Base-by-base conservation (phyloP, 2,113 vertebrate genomes). In the Pholis gunnellus region DNA sequence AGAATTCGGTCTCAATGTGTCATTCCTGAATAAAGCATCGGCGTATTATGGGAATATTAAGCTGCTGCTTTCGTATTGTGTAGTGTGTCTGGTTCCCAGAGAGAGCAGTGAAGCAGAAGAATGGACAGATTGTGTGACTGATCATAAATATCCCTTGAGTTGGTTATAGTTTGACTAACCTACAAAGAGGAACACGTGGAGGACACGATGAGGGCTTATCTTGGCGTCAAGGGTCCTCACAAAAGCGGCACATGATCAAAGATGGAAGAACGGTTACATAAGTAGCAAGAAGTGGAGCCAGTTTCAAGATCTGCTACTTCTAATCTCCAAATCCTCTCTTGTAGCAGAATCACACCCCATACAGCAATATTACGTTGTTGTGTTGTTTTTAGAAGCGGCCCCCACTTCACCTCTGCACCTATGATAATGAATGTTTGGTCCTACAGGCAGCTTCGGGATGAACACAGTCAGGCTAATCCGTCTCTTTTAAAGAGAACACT, bases 311-410 rank as follows among this genome's bases (percentile, higher is more conserved):
- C 84, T 65, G 29, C 75, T 75, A 13, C 46, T 72, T 75, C 59
- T 88, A 86, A 84, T 91, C 87, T 87, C 69, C 29, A 78, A 79
- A 78, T 76, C 75, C 73, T 63, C 60, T 79, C 65, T 56, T 77
- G 75, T 27, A 82, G 76, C 75, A 88, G 70, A 81, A 72, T 72
- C 50, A 64, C 72, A 64, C 42, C 42, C 31, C 65, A 34, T 40
- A 48, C 76, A 46, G 66, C 64, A 10, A 20, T 77, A 60, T 60
- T 31, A 76, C 57, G 64, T 75, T 61, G 63, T 9, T 60, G 78
- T 17, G 11, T 27, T 67, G 50, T 63, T 78, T 81, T 81, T 60
- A 42, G 52, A 80, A 57, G 7, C n/a, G 0, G 64, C 14, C 75
- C 75, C 56, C 61, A 2, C 42, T 31, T 52, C 54, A 17, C 68